phyloP scores from a whole-genome alignment of 2,888 invertebrate species.

The Zygogramma bicolorata region DNA sequence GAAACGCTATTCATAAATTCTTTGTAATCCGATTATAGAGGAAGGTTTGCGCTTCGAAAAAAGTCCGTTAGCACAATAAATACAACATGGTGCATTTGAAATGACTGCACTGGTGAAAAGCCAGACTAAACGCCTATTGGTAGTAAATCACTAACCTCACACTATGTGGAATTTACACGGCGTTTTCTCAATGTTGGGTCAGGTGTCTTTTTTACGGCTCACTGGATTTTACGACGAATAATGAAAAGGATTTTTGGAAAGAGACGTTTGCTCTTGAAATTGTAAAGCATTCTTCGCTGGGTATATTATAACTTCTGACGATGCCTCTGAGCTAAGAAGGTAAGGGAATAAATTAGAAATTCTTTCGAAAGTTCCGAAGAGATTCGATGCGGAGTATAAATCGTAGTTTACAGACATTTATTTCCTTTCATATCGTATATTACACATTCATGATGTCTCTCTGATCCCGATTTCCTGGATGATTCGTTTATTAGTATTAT shows the following conservation, averaged over 20 bases:
- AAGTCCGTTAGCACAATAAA: neutral
- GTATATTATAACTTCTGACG: neutral
- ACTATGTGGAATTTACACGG: constrained; percentile 12
- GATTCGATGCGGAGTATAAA: too few relatives aligned
- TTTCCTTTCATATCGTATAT: too few relatives aligned
- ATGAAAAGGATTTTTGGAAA: neutral
- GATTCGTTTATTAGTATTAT: too few relatives aligned
- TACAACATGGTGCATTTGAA: neutral
- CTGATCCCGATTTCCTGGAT: too few relatives aligned
- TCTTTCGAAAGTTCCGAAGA: too few relatives aligned
- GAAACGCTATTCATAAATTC: neutral
- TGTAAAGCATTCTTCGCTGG: neutral
- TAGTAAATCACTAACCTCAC: constrained; percentile 24
- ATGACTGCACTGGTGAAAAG: neutral
- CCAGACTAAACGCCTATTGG: neutral
- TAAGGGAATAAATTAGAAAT: too few relatives aligned
- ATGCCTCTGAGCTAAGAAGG: neutral
- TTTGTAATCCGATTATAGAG: constrained; percentile 4
- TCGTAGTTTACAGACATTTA: too few relatives aligned
- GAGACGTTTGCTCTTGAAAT: neutral
- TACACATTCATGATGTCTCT: too few relatives aligned
- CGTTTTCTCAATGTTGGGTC: constrained; percentile 5
- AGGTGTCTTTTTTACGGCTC: constrained; percentile 14
- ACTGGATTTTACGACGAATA: neutral
- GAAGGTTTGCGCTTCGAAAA: neutral